These are phyloP conservation scores for Bagarius yarrelli DNA, from an alignment of 2,113 vertebrate species.

Conservation along the genomic window DNA sequence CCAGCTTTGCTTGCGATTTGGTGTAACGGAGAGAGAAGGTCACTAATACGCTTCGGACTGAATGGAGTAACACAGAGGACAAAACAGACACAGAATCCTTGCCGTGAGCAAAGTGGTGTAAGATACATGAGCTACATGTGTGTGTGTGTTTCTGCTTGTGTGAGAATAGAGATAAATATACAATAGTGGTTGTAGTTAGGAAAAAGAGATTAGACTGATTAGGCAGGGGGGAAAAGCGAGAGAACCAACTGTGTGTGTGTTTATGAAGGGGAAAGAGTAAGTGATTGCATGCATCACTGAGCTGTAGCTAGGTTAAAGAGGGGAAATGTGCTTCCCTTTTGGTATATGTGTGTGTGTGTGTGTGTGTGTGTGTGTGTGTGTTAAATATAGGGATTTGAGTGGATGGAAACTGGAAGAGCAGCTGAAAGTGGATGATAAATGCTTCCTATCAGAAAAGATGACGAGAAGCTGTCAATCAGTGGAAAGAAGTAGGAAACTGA, in stretches of 20 bases:
- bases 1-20: conserved; percentile 28
- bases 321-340: conserved; percentile 22
- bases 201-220: not conserved
- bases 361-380: conserved; percentile 25
- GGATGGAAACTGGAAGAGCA: conserved; percentile 50
- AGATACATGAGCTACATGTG: not conserved
- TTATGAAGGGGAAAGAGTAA: conserved; percentile 23
- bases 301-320: conserved; percentile 58
- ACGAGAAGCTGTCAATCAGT: conserved; percentile 64
- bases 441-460: conserved; percentile 59
- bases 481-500: conserved; percentile 52
- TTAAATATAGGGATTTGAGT: conserved; percentile 26
- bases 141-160: conserved; percentile 20
- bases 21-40: conserved; percentile 42
- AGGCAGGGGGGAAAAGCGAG: not conserved
- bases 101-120: conserved; percentile 19
- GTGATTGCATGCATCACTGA: conserved; percentile 42
- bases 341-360: conserved; percentile 29
- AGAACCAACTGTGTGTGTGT: conserved; percentile 10
- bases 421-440: conserved; percentile 60
- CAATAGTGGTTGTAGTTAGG: not conserved
- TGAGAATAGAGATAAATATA: not conserved
- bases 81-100: conserved; percentile 39
- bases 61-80: conserved; percentile 40
- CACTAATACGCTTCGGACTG: conserved; percentile 46